These are phyloP conservation scores for Anguilla marmorata DNA, from an alignment of 2,797 vertebrate genomes.

Conservation along the genomic window DNA sequence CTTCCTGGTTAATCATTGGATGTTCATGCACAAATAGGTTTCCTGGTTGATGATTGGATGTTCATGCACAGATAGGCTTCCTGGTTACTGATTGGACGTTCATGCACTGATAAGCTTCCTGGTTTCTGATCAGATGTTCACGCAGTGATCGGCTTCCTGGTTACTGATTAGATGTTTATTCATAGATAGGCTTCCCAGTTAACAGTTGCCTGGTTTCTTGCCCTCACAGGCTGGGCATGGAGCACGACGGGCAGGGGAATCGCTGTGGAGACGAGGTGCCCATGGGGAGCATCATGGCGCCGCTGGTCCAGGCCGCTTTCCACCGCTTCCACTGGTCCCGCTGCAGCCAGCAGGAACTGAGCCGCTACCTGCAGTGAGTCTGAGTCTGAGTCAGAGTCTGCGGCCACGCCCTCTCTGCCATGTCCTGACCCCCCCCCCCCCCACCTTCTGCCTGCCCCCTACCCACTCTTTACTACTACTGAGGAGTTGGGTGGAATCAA, in stretches of 20 bases:
- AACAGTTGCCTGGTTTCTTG: neutral
- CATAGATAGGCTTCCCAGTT: neutral
- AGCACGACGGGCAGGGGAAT: conserved; percentile 96
- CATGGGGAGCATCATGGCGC: conserved; percentile 98
- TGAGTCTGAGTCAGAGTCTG: conserved; percentile 66
- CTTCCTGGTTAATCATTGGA: no score
- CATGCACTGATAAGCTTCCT: no score
- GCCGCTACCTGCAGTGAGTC: conserved; percentile 92
- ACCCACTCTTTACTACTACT: neutral
- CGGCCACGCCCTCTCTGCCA: neutral
- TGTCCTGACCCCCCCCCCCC: neutral
- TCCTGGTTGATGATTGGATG: no score
- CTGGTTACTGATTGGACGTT: no score
- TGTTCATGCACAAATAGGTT: no score
- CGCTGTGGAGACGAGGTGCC: conserved; percentile 94
- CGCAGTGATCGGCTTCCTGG: neutral
- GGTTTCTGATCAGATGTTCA: no score
- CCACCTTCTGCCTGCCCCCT: neutral
- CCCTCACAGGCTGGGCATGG: conserved; percentile 88
- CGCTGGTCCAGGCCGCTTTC: conserved; percentile 94
- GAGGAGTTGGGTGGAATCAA: neutral
- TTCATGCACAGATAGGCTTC: no score
- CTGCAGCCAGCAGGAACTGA: conserved; percentile 96
- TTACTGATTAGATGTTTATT: neutral
- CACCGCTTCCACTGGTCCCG: conserved; percentile 98